Conservation (phyloP, 37 sponge, comb jelly and placozoan species). For the Dysidea cf. avara region DNA sequence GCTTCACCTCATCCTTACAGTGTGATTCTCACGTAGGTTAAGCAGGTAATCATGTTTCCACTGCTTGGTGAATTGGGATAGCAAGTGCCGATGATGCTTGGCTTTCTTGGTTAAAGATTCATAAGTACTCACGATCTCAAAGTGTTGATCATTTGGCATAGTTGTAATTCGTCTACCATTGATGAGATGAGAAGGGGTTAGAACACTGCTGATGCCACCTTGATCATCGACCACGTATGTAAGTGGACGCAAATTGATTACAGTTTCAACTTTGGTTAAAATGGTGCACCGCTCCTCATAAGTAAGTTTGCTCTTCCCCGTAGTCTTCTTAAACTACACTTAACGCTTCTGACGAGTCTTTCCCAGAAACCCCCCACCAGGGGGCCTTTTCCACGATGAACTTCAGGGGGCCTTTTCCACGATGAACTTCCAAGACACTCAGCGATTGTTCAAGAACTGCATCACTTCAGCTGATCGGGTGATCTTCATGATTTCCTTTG, state of each 20-base stretch:
- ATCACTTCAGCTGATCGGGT: background rate
- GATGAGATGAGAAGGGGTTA: conserved; percentile 29
- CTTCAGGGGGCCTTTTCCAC: no score
- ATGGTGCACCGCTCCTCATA: conserved; percentile 15
- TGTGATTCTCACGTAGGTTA: conserved; percentile 22
- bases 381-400: no score
- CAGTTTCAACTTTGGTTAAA: conserved; percentile 24
- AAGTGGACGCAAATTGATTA: conserved; percentile 15
- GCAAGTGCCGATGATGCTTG: background rate
- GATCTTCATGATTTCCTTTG: background rate
- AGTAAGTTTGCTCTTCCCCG: conserved; percentile 17
- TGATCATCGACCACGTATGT: conserved; percentile 2
- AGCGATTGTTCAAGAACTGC: background rate
- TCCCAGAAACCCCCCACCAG: conserved; percentile 19
- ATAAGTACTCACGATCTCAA: background rate
- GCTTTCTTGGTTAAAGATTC: background rate
- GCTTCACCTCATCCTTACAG: no score
- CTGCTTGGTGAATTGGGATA: conserved; percentile 24
- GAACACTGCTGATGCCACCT: conserved; percentile 4
- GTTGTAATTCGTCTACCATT: conserved; percentile 3
- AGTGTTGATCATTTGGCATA: background rate
- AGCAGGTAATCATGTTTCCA: conserved; percentile 28
- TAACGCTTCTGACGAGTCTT: conserved; percentile 5
- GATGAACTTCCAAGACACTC: background rate
- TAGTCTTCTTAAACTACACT: conserved; percentile 16